Evolutionary conservation across 2,797 vertebrate species (phyloP).

Genomic region (Nothura maculosa): DNA sequence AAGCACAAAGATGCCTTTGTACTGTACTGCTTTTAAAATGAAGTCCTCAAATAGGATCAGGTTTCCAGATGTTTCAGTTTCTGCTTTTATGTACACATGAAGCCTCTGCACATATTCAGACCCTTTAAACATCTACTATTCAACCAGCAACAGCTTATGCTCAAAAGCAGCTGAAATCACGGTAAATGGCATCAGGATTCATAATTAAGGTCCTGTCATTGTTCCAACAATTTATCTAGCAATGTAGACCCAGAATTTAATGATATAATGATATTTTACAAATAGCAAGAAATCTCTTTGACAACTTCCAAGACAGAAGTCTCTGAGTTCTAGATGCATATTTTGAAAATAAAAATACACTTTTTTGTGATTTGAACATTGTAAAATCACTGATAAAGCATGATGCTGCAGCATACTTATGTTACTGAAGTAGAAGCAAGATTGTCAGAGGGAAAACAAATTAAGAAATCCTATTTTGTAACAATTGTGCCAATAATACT

Average conservation of each 20-base stretch:
- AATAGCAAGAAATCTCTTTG: not conserved
- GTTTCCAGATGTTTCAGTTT: not conserved
- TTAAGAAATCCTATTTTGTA: slow-evolving; percentile 1
- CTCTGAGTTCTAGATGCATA: not conserved
- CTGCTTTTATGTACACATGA: not conserved
- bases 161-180: not conserved
- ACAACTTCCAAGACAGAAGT: not conserved
- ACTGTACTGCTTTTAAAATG: not conserved
- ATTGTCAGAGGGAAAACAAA: slow-evolving; percentile 51
- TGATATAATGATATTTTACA: not conserved
- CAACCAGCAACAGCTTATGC: not conserved
- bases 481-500: slow-evolving; percentile 16
- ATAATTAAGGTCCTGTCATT: not conserved
- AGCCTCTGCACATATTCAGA: not conserved
- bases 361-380: not conserved
- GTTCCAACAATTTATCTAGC: not conserved
- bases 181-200: not conserved
- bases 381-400: not conserved
- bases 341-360: not conserved
- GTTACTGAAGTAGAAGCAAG: slow-evolving; percentile 3
- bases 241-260: not conserved
- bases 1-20: not conserved
- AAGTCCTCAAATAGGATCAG: not conserved
- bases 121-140: not conserved
- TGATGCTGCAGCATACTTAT: not conserved